Percentiles rank a stretch among this genome's conserved stretches.
Conservation (phyloP, 2,888 invertebrate species). For the Eudemis profundana region DNA sequence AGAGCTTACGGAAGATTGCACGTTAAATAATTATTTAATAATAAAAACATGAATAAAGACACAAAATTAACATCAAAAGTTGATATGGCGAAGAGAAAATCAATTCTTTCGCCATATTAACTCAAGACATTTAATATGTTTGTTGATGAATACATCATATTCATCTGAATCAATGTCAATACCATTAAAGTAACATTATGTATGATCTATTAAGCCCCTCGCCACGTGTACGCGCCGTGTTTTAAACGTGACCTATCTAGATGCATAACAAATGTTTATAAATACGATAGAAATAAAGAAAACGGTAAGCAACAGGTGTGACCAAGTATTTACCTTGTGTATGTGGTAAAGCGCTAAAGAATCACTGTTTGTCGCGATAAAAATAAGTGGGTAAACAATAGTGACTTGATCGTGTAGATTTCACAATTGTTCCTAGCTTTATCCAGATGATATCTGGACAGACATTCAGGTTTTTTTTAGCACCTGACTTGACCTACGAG, state of each 20-base stretch:
- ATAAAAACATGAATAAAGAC: too few relatives aligned
- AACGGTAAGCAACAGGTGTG: slow-evolving; percentile 24
- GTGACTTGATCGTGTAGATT: slow-evolving; percentile 12
- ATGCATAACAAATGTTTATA: slow-evolving; percentile 27
- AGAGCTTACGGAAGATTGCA: too few relatives aligned
- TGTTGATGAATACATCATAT: slow-evolving; percentile 6
- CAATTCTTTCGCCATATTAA: background rate
- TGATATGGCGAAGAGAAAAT: background rate
- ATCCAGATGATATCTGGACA: background rate
- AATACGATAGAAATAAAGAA: slow-evolving; percentile 34
- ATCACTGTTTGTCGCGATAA: slow-evolving; percentile 25
- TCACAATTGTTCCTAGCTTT: slow-evolving; percentile 2
- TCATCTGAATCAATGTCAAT: slow-evolving; percentile 26
- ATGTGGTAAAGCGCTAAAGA: slow-evolving; percentile 3
- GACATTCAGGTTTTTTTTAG: too few relatives aligned
- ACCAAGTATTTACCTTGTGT: slow-evolving; percentile 24
- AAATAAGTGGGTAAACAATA: slow-evolving; percentile 5
- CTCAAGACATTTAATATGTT: background rate
- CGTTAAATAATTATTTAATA: too few relatives aligned
- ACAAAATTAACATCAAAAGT: background rate
- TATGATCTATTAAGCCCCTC: slow-evolving; percentile 27
- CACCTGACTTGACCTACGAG: too few relatives aligned
- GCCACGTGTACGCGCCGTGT: slow-evolving; percentile 33
- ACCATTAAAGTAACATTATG: slow-evolving; percentile 32
- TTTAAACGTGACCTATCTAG: slow-evolving; percentile 40